Base-by-base conservation (phyloP, 2,888 invertebrate genomes). In the Agriopis aurantiaria region DNA sequence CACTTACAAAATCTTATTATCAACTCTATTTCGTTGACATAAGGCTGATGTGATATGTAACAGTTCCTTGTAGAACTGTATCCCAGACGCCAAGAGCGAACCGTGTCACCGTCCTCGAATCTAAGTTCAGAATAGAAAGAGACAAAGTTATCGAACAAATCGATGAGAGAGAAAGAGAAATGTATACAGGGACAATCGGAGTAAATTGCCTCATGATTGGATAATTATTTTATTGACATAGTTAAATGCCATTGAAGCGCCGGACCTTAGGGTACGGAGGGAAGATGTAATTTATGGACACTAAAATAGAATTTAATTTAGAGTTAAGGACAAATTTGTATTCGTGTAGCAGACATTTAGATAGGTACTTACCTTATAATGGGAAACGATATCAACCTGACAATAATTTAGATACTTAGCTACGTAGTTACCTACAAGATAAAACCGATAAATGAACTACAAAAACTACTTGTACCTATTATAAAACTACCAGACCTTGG, bases 181-280 rank as follows among this genome's bases (percentile, higher is more conserved):
- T 76, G 11, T 61, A 82, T 71, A 74, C 78, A 82, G 85, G 85
- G 86, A 88, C 90, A 89, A 89, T 86, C 88, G 82, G 79, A 89
- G 89, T 89, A 90, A 93, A 92, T 93, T 92, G 92, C 85, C 83
- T 81, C 88, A 91, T 91, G 92, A 93, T 93, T 93, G 93, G 93
- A 91, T 93, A 93, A 93, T 93, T 93, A 91, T 92, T 92, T 91
- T 92, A 93, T 93, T 93, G 93, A 91, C 91, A 91, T 87, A 88
- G 86, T 88, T 90, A 90, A 92, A 89, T 85, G 86, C 81, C 80
- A 85, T 88, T 87, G 85, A 85, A 79, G 85, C 81, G 85, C 81
- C 78, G 82, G 84, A 80, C 82, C 78, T 83, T 80, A 79, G 80
- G 81, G 84, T 77, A 79, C 78, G 80, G 82, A 79, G 84, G 84